These are phyloP conservation scores for Ichneumon xanthorius DNA, from an alignment of 2,888 invertebrate genomes.

Conservation along the genomic window DNA sequence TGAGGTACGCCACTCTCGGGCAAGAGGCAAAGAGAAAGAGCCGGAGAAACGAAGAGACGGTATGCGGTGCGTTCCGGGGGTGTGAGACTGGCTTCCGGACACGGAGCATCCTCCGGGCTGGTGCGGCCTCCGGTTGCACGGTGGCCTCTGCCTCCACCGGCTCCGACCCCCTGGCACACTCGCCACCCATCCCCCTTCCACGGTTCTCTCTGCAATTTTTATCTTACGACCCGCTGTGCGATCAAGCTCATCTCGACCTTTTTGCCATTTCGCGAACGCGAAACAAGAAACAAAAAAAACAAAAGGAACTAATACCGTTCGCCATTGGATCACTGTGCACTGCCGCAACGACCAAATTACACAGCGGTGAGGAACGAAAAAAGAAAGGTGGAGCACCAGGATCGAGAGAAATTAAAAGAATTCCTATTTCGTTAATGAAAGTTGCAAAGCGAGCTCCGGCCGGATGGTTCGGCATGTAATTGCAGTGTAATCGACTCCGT, in stretches of 20 bases:
- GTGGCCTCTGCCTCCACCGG: constrained; percentile 12
- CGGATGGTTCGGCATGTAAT: not conserved
- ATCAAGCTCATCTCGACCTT: constrained; percentile 35
- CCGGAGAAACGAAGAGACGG: constrained; percentile 18
- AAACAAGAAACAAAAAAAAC: not conserved
- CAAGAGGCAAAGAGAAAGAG: constrained; percentile 19
- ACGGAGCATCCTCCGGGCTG: constrained; percentile 29
- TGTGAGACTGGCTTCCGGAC: constrained; percentile 41
- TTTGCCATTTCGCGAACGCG: constrained; percentile 13
- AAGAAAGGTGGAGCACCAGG: not conserved
- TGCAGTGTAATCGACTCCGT: not conserved
- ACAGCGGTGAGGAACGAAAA: not conserved
- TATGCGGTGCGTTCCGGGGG: constrained; percentile 16
- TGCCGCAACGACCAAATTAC: constrained; percentile 15
- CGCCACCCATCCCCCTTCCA: not conserved
- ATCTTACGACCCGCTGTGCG: constrained; percentile 22
- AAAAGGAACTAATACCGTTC: not conserved
- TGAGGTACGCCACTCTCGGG: constrained; percentile 35
- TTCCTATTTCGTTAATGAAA: constrained; percentile 6
- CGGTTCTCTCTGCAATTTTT: constrained; percentile 29
- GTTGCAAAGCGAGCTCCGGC: not conserved
- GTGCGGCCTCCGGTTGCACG: not conserved
- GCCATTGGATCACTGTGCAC: not conserved
- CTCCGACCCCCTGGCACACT: constrained; percentile 5
- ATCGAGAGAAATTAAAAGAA: constrained; percentile 6